Evolutionary conservation across 2,888 invertebrate genomes (phyloP), one percentile per base, ranked within the genome.

Genomic region (Ametastegia equiseti): DNA sequence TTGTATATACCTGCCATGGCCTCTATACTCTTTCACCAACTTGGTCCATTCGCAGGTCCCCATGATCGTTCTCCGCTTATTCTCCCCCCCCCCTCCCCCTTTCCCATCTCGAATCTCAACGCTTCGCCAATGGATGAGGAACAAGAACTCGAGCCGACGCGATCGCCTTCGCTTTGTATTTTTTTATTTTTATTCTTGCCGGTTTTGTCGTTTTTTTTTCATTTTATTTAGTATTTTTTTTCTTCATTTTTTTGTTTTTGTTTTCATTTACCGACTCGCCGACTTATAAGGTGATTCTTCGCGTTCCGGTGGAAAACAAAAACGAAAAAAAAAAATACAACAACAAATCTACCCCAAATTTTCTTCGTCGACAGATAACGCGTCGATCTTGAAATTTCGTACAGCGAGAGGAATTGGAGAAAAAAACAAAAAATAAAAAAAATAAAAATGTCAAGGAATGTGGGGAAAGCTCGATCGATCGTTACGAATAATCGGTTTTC

Each of bases 221-320:
- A 1, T 42, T 45, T 30, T 75, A 27, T 81, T 81, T 63, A 36
- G 69, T 78, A 81, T 83, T 50, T 50, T 33, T 23, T 42, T 15
- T 39, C 13, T 15, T 15, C 23, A 1, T 78, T 23, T 33, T 27
- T 39, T 39, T 36, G 54, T 27, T n/a, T 80, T 81, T 57, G 65
- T 81, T 82, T 85, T 86, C 85, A 84, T 82, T 85, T 85, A 86
- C 84, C 84, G 83, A 81, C 82, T 63, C 15, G 79, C 86, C 86
- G 88, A 88, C 90, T 89, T 90, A 90, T 90, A 90, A 90, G 90
- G 90, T 89, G 88, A 90, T 90, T 89, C 89, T 84, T 87, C 85
- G 87, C 89, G 90, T 90, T 89, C 90, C 87, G 87, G 84, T 42
- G 86, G 87, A 89, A 90, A 89, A 89, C 88, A 63, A 9, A 63